Evolutionary conservation across 1,140 invertebrate genomes (phyloP), one percentile per base, ranked within the genome.

Genomic region (Druon quercuslanigerum): DNA sequence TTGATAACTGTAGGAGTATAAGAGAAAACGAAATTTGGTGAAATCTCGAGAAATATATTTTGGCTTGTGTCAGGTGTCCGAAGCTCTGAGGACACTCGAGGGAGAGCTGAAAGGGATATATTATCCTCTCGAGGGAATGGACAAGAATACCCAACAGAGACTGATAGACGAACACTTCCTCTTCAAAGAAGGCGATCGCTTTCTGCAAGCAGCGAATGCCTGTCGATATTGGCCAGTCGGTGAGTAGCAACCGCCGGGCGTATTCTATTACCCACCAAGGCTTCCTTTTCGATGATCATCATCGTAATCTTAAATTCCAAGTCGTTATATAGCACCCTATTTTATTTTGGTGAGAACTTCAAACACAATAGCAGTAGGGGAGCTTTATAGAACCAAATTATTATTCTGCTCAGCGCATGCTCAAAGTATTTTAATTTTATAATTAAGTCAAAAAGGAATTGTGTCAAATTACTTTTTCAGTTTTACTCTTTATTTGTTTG

Each of bases 201-300:
- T 94, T 88, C 87, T 95, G 51, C 92, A 94, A 83, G 93, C 93
- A 19, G 95, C 96, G 60, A 95, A 96, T 74, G 94, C 94, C 72
- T 96, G 94, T 89, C 93, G 94, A 70, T 96, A 93, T 89, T 96
- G 96, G 96, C 96, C 96, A 13, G 92, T 91, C 7, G 96, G 95
- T 90, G 71, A 82, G 85, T 83, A 56, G 25, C 33, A 14, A 25
- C 4, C 13, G 40, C 60, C 60, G 40, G n/a, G 14, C 40, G 12
- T 20, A 25, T 14, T 60, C 33, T 25, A 16, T 60, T 60, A 6
- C 19, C 12, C 19, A 33, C 57, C 16, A 60, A 60, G 20, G n/a
- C 3, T 60, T 60, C 20, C 57, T 7, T 40, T 14, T 60, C 33
- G 33, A 33, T 60, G 14, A 57, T 20, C 17, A 33, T 33, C 19